Evolutionary conservation across 2,113 vertebrate species (phyloP).

Genomic region (Mustela nigripes): DNA sequence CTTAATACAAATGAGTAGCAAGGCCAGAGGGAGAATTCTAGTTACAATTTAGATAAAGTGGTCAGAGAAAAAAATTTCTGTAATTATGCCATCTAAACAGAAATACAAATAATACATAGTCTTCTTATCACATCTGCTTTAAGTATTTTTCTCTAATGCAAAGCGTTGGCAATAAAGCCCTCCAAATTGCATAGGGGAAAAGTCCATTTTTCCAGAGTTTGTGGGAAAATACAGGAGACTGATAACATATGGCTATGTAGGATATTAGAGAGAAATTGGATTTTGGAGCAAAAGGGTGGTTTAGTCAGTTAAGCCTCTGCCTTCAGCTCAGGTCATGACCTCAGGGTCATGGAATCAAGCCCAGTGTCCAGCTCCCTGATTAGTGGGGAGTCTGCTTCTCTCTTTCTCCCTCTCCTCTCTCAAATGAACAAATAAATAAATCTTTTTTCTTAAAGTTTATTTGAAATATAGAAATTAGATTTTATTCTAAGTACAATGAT

Average conservation of each 20-base stretch:
- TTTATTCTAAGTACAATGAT: not conserved
- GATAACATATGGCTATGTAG: not conserved
- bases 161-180: not conserved
- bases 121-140: not conserved
- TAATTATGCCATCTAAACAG: not conserved
- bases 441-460: not conserved
- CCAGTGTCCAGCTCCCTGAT: not conserved
- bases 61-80: not conserved
- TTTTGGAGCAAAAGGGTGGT: not conserved
- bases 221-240: not conserved
- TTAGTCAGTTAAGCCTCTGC: not conserved
- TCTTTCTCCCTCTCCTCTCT: not conserved
- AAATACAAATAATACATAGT: not conserved
- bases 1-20: not conserved
- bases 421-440: not conserved
- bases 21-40: not conserved
- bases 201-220: not conserved
- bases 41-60: not conserved
- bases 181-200: not conserved
- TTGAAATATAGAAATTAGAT: not conserved
- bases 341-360: not conserved
- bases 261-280: not conserved
- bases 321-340: not conserved
- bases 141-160: not conserved
- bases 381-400: not conserved